Evolutionary conservation across 1,140 invertebrate genomes (phyloP).

Genomic region (Sitophilus oryzae): DNA sequence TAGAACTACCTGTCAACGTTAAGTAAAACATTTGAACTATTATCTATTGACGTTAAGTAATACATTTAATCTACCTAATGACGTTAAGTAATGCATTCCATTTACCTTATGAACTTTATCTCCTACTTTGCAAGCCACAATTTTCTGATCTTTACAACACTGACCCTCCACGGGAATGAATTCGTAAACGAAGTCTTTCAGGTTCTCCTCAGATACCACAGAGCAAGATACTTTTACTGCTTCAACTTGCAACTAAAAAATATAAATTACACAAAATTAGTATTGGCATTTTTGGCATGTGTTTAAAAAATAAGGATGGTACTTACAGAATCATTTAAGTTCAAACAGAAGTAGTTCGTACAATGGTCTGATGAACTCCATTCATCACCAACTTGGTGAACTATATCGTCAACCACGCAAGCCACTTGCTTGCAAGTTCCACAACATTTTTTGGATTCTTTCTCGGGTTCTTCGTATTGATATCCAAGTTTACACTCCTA

Average conservation of each 20-base stretch:
- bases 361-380: slow-evolving; percentile 59
- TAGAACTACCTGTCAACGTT: too few species aligned
- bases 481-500: slow-evolving; percentile 39
- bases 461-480: slow-evolving; percentile 41
- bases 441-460: slow-evolving; percentile 52
- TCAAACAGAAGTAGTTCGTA: slow-evolving; percentile 51
- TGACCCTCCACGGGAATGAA: slow-evolving; percentile 29
- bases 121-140: slow-evolving; percentile 37
- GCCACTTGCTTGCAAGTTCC: slow-evolving; percentile 56
- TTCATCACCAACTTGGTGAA: slow-evolving; percentile 47
- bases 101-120: slow-evolving; percentile 27
- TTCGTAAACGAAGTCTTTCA: slow-evolving; percentile 35
- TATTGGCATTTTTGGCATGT: background rate
- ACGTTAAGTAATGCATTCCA: too few species aligned
- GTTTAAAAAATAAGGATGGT: background rate
- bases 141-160: slow-evolving; percentile 38
- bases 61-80: too few species aligned
- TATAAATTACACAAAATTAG: slow-evolving; percentile 11
- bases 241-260: slow-evolving; percentile 37
- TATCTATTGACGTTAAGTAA: too few species aligned
- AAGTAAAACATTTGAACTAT: too few species aligned
- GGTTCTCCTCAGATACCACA: slow-evolving; percentile 29
- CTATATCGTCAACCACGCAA: slow-evolving; percentile 52
- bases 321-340: slow-evolving; percentile 51
- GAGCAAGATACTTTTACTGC: slow-evolving; percentile 30